Evolutionary conservation across 2,797 vertebrate species (phyloP).

Genomic region (Thamnophis elegans): DNA sequence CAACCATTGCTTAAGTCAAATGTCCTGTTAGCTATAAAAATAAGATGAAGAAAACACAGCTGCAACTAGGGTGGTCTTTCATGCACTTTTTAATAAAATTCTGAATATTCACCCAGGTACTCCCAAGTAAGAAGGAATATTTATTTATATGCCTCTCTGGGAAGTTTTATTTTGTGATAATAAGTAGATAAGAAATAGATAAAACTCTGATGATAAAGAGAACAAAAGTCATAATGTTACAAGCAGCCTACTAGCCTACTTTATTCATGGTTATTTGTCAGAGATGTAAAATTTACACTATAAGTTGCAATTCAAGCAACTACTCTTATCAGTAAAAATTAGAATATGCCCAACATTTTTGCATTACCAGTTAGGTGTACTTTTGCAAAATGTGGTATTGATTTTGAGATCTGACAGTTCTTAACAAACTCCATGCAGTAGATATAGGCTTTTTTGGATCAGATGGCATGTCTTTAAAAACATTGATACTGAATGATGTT

Average conservation of each 20-base stretch:
- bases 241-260: not conserved
- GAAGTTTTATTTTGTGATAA: conserved; percentile 56
- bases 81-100: conserved; percentile 65
- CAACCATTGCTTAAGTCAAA: conserved; percentile 35
- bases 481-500: not conserved
- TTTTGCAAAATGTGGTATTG: not conserved
- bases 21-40: conserved; percentile 40
- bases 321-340: conserved; percentile 1
- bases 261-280: conserved; percentile 32
- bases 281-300: not conserved
- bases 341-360: not conserved
- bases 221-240: conserved; percentile 36
- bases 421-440: not conserved
- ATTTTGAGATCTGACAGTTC: conserved; percentile 10
- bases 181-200: not conserved
- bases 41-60: conserved; percentile 57
- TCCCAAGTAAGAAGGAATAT: conserved; percentile 54
- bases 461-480: not conserved
- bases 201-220: conserved; percentile 44
- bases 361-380: not conserved
- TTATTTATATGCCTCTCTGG: conserved; percentile 47
- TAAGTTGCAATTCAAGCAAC: not conserved
- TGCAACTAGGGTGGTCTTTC: conserved; percentile 61
- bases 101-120: conserved; percentile 59
- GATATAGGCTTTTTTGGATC: not conserved